These are phyloP conservation scores for Rhincodon typus DNA, from an alignment of 2,797 vertebrate species.

Conservation along the genomic window DNA sequence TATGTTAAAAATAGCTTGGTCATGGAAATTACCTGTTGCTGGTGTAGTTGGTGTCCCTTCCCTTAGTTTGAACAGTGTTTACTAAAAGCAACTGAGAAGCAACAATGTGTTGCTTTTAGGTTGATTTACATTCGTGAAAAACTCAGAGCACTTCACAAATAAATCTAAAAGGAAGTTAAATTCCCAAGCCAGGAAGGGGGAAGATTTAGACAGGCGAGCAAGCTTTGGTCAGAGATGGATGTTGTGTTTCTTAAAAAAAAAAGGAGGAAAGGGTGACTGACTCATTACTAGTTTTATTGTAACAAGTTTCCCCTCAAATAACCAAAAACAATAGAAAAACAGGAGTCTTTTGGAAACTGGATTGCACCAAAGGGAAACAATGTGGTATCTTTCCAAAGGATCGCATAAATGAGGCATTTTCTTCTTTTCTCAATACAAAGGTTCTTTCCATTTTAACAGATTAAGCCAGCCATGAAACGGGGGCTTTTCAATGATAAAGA, in stretches of 20 bases:
- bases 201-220: neutral
- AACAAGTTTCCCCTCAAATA: neutral
- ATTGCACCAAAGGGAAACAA: neutral
- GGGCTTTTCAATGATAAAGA: conserved; percentile 9
- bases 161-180: neutral
- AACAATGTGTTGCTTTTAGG: neutral
- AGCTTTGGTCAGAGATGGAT: neutral
- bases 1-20: neutral
- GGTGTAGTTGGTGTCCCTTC: neutral
- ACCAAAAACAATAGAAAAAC: neutral
- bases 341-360: neutral
- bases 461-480: neutral
- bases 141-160: neutral
- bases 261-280: neutral
- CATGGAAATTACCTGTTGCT: neutral
- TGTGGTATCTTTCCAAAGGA: neutral
- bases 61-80: neutral
- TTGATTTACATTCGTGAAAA: neutral
- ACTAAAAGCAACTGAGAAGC: neutral
- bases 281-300: neutral
- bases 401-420: neutral
- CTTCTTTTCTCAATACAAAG: neutral
- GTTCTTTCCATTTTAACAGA: neutral
- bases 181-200: neutral
- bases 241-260: neutral